A percentile compares a stretch with the other conserved stretches of the same genome.
phyloP scores from a whole-genome alignment of 2,113 vertebrate species.

The Podiceps cristatus region DNA sequence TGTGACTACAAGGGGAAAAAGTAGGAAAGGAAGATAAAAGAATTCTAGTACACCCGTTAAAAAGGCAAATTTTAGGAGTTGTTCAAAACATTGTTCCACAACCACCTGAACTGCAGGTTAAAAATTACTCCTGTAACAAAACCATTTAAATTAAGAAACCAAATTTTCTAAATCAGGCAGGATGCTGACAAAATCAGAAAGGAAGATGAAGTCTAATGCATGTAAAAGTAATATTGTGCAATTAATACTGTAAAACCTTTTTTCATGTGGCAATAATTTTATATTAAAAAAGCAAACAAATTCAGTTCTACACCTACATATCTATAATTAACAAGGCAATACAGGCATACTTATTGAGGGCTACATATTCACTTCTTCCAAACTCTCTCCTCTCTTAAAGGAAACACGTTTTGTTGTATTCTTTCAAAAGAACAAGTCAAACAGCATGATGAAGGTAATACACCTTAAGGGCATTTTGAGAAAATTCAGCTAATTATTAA shows the following conservation, averaged over 20 bases:
- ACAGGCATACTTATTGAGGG: not conserved
- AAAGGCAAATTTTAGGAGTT: not conserved
- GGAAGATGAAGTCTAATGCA: not conserved
- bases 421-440: not conserved
- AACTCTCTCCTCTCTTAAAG: not conserved
- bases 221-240: not conserved
- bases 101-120: not conserved
- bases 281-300: not conserved
- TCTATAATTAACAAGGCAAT: not conserved
- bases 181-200: not conserved
- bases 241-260: not conserved
- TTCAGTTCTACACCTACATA: not conserved
- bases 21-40: not conserved
- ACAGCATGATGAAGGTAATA: not conserved
- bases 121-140: not conserved
- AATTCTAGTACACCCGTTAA: not conserved
- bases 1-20: not conserved
- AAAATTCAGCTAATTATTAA: not conserved
- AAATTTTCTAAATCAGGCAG: not conserved
- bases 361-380: not conserved
- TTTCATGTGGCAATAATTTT: not conserved
- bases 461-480: not conserved
- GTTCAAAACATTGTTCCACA: not conserved
- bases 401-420: not conserved
- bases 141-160: not conserved